phyloP scores from a whole-genome alignment of 2,113 vertebrate genomes.

The Sylvia atricapilla region DNA sequence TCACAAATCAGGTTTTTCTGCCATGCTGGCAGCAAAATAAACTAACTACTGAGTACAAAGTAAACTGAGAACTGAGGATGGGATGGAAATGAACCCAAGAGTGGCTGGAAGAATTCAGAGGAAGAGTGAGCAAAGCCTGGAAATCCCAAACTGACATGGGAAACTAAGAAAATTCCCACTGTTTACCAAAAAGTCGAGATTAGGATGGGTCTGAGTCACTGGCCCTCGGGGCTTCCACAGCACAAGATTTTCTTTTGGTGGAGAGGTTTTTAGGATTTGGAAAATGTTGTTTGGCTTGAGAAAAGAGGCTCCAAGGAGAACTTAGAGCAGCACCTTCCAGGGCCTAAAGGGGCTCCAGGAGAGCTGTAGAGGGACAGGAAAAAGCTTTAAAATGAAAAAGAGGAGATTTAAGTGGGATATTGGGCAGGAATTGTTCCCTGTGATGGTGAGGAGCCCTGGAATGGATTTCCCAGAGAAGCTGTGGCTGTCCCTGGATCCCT shows the following conservation, averaged over 20 bases:
- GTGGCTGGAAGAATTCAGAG: neutral
- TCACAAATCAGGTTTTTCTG: neutral
- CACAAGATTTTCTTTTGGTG: neutral
- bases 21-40: neutral
- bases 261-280: neutral
- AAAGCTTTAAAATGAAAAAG: neutral
- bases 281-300: neutral
- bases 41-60: neutral
- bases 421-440: neutral
- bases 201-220: neutral
- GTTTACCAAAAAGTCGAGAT: neutral
- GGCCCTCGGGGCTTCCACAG: no score
- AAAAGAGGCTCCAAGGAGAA: neutral
- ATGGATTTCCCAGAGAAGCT: rapidly evolving
- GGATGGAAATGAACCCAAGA: neutral
- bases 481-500: neutral
- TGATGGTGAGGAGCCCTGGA: rapidly evolving
- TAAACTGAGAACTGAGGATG: neutral
- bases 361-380: neutral
- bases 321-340: neutral
- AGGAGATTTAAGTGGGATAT: neutral
- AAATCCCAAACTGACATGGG: neutral
- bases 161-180: neutral
- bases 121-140: neutral
- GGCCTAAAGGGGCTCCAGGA: neutral